Percentiles rank a stretch among this genome's conserved stretches.
phyloP scores from a whole-genome alignment of 2,888 invertebrate genomes.

The Catocala nupta region DNA sequence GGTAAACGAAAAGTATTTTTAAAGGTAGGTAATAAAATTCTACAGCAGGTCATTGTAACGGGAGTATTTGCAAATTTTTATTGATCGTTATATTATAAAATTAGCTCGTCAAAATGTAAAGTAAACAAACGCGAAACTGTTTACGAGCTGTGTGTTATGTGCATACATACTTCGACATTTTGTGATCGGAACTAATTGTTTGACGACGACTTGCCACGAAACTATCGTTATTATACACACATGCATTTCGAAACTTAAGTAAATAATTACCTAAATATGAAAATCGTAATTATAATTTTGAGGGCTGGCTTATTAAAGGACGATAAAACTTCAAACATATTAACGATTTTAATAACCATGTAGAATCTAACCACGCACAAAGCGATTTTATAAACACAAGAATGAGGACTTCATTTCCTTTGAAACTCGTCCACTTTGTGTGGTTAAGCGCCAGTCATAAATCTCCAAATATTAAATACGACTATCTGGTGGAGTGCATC shows the following conservation, averaged over 20 bases:
- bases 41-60: slow-evolving; percentile 8
- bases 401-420: slow-evolving; percentile 5
- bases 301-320: no score
- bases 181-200: slow-evolving; percentile 25
- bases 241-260: not conserved
- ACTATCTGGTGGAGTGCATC: slow-evolving; percentile 52
- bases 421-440: slow-evolving; percentile 10
- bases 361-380: no score
- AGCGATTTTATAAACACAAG: no score
- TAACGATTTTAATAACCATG: no score
- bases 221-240: not conserved
- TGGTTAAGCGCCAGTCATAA: slow-evolving; percentile 31
- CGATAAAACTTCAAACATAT: no score
- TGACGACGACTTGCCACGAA: slow-evolving; percentile 1
- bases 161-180: slow-evolving; percentile 32
- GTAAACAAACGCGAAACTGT: slow-evolving; percentile 38
- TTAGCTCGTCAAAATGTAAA: slow-evolving; percentile 36
- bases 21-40: not conserved
- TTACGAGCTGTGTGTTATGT: slow-evolving; percentile 37
- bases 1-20: no score
- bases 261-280: no score
- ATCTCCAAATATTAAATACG: slow-evolving; percentile 44
- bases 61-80: slow-evolving; percentile 21
- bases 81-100: slow-evolving; percentile 28
- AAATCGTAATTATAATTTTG: no score